Base-by-base conservation (phyloP, 23 tunicate genomes). In the Ciona savignyi region DNA sequence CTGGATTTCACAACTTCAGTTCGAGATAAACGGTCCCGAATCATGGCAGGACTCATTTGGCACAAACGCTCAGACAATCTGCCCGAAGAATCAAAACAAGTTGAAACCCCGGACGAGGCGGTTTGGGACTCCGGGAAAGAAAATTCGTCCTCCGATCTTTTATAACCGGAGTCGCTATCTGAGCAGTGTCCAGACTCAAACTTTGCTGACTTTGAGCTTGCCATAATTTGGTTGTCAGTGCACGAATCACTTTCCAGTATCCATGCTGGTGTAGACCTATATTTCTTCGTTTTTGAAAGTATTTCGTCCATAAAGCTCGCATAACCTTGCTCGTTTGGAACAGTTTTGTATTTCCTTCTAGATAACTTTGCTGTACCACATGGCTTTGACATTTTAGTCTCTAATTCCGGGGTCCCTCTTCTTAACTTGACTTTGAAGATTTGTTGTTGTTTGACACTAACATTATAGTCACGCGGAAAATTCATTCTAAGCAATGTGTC, bases 131-230 rank as follows among this genome's bases (percentile, higher is more conserved):
- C 61, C 1, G 64, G 28, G 29, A 42, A 30, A 4, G 26, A 23
- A 63, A 25, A 68, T 1, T 74, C 69, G 27, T 62, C 69, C 2
- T 60, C 64, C 26, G 68, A 62, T 31, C 69, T 29, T 30, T 68
- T 62, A 32, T 62, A 74, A 1, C 78, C 78, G n/a, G 78, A 74
- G 62, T 74, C 78, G 29, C 68, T 61, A 33, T 74, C 78, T 2
- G 69, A 42, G 48, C 33, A 25, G 22, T 51, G 9, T 2, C 32
- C 51, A 1, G 33, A 29, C 29, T 69, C 73, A 23, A 29, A 49
- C 21, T 11, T 33, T n/a, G n/a, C n/a, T 69, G 32, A 29, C 32
- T 69, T 69, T 27, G 15, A 19, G 6, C 2, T 33, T 32, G 33
- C 25, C 1, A 34, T 27, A 23, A 29, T 33, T 51, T 30, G 9